phyloP scores from a whole-genome alignment of 2,113 vertebrate species.

The Hippocampus abdominalis region DNA sequence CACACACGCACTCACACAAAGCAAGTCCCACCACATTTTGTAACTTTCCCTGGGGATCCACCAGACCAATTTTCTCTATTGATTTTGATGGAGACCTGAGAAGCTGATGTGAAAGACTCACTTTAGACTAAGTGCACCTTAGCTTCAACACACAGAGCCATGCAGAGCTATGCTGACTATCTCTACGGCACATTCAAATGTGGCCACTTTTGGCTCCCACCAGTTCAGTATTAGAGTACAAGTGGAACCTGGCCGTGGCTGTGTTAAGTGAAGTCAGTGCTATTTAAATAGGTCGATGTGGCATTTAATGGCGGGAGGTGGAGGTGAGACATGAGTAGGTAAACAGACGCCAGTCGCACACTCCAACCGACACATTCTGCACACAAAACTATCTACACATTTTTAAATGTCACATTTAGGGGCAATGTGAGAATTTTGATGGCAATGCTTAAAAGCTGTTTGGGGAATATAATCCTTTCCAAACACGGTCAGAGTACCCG shows the following conservation, averaged over 20 bases:
- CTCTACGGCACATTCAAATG: conserved; percentile 10
- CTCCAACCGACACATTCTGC: conserved; percentile 13
- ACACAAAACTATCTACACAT: conserved; percentile 44
- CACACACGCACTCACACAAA: neutral
- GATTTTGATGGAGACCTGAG: conserved; percentile 60
- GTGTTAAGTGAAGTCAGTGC: conserved; percentile 60
- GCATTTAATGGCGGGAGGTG: conserved; percentile 46
- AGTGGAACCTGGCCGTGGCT: conserved; percentile 20
- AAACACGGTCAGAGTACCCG: conserved; percentile 20
- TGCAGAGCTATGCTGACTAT: conserved; percentile 3
- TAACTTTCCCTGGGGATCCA: conserved; percentile 48
- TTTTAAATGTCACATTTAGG: conserved; percentile 57
- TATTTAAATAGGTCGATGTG: conserved; percentile 62
- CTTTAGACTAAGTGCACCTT: conserved; percentile 39
- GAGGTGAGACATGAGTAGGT: conserved; percentile 19
- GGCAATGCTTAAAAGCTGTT: conserved; percentile 20
- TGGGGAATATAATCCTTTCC: conserved; percentile 12
- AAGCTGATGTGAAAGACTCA: conserved; percentile 47
- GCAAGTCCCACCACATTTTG: conserved; percentile 22
- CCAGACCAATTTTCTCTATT: conserved; percentile 55
- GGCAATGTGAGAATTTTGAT: conserved; percentile 31
- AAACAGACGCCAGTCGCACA: conserved; percentile 42
- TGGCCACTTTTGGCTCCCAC: conserved; percentile 2
- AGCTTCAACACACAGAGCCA: conserved; percentile 36
- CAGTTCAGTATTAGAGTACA: conserved; percentile 16